Base-by-base conservation (phyloP, 2,113 vertebrate species). In the Elgaria multicarinata region DNA sequence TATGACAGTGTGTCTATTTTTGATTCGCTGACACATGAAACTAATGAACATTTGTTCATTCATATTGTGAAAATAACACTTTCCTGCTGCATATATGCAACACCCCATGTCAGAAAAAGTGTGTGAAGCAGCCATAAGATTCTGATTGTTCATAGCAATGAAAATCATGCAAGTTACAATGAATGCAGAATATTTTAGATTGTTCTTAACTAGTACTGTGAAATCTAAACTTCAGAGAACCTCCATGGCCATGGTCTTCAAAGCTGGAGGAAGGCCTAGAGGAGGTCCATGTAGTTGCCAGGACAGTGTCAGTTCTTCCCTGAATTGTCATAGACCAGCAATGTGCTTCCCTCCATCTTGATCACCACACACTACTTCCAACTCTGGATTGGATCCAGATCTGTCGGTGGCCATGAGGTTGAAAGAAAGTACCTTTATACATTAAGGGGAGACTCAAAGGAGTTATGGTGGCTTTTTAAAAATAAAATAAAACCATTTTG, bases 191-290 rank as follows among this genome's bases (percentile, higher is more conserved):
- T 91, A 85, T 89, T 31, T 79, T 83, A 31, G 14, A 39, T 96
- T 94, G 75, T 95, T 88, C 79, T 91, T 91, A 53, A 89, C 72
- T 90, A 94, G 94, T 94, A 95, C 95, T 95, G 94, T 96, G 92
- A 96, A 95, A 95, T 89, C 93, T 92, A 87, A 93, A 77, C 87
- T 83, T 93, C 94, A 91, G 92, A 94, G 94, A 95, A 94, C 91
- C 84, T 89, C 91, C 95, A 91, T 93, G 93, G 90, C 91, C 93
- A 94, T 95, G 88, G 88, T 88, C 94, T 96, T 95, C 90, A 76
- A 77, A 76, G 33, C 24, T 50, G 55, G 64, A 78, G 69, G 36
- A 74, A 46, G 71, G 24, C 42, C 80, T 78, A 53, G 16, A 55
- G 26, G 28, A 55, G 24, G 62, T 89, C 46, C 55, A 69, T 42